A percentile compares a stretch with the other conserved stretches of the same genome.
Conservation (phyloP, 37 sponge, comb jelly and placozoan species). For the Mnemiopsis leidyi region DNA sequence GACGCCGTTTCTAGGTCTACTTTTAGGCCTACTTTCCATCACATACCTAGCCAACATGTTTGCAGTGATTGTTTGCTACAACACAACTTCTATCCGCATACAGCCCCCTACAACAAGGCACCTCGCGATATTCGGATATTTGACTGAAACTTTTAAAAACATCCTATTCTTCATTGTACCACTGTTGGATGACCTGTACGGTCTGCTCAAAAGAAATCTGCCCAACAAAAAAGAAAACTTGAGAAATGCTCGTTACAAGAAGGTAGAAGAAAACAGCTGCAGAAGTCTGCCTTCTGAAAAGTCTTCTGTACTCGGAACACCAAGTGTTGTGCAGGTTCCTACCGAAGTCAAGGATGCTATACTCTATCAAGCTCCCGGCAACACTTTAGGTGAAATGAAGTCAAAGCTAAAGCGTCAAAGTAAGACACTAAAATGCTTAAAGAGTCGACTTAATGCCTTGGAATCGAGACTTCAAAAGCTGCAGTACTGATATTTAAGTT, state of each 20-base stretch:
- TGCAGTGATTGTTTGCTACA: constrained; percentile 24
- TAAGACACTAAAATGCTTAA: not conserved
- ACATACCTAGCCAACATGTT: constrained; percentile 53
- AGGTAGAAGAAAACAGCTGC: not conserved
- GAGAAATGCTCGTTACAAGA: not conserved
- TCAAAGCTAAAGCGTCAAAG: not conserved
- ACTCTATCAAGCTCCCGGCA: not conserved
- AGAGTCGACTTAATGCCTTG: not conserved
- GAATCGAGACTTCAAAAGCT: not conserved
- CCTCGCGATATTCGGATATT: constrained; percentile 23
- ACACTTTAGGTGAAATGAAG: not conserved
- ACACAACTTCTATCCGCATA: not conserved
- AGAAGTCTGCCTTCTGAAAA: not conserved
- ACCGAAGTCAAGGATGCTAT: not conserved
- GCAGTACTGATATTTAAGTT: no score
- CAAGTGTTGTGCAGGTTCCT: not conserved
- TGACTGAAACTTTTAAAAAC: not conserved
- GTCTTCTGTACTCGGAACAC: not conserved
- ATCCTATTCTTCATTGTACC: not conserved
- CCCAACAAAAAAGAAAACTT: not conserved
- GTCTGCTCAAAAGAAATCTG: not conserved
- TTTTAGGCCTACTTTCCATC: not conserved
- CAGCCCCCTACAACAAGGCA: not conserved
- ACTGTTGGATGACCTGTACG: not conserved
- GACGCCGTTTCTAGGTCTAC: not conserved